Conservation (phyloP, 2,797 vertebrate species). For the Linurgus olivaceus region DNA sequence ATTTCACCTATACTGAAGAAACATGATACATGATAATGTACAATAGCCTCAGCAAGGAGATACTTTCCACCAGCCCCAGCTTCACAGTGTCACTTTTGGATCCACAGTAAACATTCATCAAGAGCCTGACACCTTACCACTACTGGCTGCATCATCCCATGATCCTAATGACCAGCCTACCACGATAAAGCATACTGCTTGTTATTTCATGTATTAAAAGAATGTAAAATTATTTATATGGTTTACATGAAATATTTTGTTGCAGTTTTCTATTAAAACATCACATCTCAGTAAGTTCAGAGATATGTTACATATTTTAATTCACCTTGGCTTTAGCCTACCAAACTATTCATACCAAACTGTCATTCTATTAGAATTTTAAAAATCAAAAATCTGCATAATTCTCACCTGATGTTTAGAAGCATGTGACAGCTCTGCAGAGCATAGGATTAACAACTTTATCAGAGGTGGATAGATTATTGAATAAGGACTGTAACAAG, state of each 20-base stretch:
- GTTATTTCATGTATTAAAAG: background rate
- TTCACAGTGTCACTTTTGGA: background rate
- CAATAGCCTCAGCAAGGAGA: background rate
- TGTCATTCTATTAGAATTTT: background rate
- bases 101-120: background rate
- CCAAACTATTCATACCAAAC: background rate
- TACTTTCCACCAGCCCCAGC: background rate
- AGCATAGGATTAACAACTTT: background rate
- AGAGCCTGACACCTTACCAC: background rate
- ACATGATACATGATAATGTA: background rate
- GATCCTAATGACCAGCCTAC: background rate
- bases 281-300: background rate
- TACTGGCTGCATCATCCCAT: background rate
- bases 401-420: background rate
- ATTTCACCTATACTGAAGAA: background rate
- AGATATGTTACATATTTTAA: background rate
- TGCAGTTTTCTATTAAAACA: background rate
- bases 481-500: background rate
- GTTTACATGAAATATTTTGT: background rate
- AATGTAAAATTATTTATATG: background rate
- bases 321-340: background rate
- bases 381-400: background rate
- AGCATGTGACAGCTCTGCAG: background rate
- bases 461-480: background rate
- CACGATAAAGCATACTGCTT: background rate